Percentiles rank a stretch among this genome's conserved stretches.
phyloP scores from a whole-genome alignment of 1,140 invertebrate species.

The Solen grandis region DNA sequence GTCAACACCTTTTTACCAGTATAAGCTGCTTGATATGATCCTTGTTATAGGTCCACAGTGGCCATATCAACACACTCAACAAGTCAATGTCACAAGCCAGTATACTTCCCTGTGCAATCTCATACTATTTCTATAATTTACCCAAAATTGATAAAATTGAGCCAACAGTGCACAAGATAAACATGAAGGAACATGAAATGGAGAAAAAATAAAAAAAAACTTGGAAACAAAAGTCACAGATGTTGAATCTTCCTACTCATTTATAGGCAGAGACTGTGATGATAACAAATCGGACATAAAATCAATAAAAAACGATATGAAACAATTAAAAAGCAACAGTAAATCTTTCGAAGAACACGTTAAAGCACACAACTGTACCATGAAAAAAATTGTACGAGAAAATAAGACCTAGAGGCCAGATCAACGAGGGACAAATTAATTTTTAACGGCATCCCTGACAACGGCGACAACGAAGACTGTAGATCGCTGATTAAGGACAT shows the following conservation, averaged over 20 bases:
- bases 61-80: no score
- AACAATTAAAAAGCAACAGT: neutral
- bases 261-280: conserved; percentile 16
- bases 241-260: neutral
- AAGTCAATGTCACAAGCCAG: no score
- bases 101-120: no score
- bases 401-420: neutral
- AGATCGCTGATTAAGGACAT: neutral
- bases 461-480: neutral
- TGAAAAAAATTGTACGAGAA: neutral
- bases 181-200: neutral
- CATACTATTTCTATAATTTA: no score
- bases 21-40: no score
- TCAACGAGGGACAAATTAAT: conserved; percentile 26
- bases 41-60: no score
- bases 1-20: no score
- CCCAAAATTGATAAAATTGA: no score
- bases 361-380: neutral
- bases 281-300: conserved; percentile 2
- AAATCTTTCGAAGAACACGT: no score
- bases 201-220: neutral
- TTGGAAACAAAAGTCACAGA: conserved; percentile 4
- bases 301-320: neutral
- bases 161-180: no score
- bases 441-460: conserved; percentile 7